Evolutionary conservation across 2,113 vertebrate genomes (phyloP).

Genomic region (Numenius arquata): DNA sequence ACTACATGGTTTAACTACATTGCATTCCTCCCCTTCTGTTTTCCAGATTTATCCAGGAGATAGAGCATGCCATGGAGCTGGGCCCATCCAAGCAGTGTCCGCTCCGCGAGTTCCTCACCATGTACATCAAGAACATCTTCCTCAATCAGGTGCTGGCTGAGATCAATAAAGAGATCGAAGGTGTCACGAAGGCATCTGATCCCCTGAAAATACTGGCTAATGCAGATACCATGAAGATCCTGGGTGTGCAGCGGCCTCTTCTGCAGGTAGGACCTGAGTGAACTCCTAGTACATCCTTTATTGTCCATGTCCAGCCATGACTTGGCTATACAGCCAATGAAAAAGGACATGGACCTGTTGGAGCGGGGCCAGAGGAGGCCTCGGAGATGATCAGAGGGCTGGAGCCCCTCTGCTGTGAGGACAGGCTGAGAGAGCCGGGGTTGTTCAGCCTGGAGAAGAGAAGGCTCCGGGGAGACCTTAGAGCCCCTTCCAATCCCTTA

Average conservation of each 20-base stretch:
- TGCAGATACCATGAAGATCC: constrained; percentile 93
- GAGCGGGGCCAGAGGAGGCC: fast-evolving
- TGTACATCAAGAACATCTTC: constrained; percentile 98
- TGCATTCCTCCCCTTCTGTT: not conserved
- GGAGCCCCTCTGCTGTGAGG: not conserved
- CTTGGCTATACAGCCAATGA: fast-evolving
- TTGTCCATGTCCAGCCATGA: fast-evolving
- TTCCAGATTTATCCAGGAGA: constrained; percentile 94
- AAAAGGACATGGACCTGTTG: not conserved
- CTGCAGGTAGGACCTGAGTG: constrained; percentile 81
- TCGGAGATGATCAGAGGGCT: fast-evolving
- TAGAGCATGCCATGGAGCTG: constrained; percentile 88
- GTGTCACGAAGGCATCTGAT: constrained; percentile 90
- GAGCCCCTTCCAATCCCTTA: fast-evolving
- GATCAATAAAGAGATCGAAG: constrained; percentile 96
- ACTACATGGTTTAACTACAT: fast-evolving
- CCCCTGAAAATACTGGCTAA: constrained; percentile 92
- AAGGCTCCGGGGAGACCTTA: not conserved
- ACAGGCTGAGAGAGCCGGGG: not conserved
- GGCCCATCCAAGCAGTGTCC: constrained; percentile 93
- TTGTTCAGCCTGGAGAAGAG: not conserved
- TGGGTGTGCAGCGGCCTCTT: constrained; percentile 91
- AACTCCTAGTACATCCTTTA: fast-evolving
- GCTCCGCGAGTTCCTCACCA: constrained; percentile 91
- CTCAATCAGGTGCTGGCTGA: constrained; percentile 93